Evolutionary conservation across 2,888 invertebrate species (phyloP).

Genomic region (Panzeria rudis): DNA sequence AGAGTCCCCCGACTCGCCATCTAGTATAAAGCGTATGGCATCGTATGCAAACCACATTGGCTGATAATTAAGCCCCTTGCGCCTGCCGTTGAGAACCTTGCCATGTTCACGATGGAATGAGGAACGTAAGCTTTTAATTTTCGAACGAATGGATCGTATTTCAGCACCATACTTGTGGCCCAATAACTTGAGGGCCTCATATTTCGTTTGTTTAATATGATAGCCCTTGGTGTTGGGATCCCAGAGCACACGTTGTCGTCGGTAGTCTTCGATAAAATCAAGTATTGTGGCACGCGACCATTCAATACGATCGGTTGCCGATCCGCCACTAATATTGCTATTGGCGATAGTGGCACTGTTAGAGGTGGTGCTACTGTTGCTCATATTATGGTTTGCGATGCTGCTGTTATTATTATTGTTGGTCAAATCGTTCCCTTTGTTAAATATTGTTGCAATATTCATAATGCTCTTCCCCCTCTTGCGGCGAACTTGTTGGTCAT

Average conservation of each 20-base stretch:
- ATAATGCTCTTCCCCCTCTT: slow-evolving; percentile 40
- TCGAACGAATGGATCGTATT: slow-evolving; percentile 82
- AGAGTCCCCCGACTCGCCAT: slow-evolving; percentile 78
- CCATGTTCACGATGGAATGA: slow-evolving; percentile 82
- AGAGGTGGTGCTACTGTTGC: slow-evolving; percentile 25
- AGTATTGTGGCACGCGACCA: slow-evolving; percentile 82
- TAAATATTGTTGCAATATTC: slow-evolving; percentile 48
- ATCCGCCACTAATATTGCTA: slow-evolving; percentile 18
- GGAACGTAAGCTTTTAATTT: slow-evolving; percentile 82
- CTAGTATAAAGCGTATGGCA: slow-evolving; percentile 82
- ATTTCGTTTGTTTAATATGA: slow-evolving; percentile 82
- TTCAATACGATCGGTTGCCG: slow-evolving; percentile 80
- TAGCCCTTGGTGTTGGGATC: slow-evolving; percentile 83
- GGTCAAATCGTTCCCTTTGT: slow-evolving; percentile 59
- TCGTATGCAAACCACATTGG: slow-evolving; percentile 83
- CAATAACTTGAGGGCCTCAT: slow-evolving; percentile 80
- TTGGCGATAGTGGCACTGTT: slow-evolving; percentile 33
- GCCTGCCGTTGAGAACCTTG: slow-evolving; percentile 81
- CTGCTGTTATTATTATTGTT: slow-evolving; percentile 51
- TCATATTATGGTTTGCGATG: slow-evolving; percentile 49
- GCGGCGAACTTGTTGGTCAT: slow-evolving; percentile 47
- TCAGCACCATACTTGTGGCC: slow-evolving; percentile 82
- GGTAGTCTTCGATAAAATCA: slow-evolving; percentile 82
- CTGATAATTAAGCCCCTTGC: slow-evolving; percentile 81
- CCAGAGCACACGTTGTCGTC: slow-evolving; percentile 81